phyloP scores from a whole-genome alignment of 2,113 vertebrate species.

The Pituophis catenifer region DNA sequence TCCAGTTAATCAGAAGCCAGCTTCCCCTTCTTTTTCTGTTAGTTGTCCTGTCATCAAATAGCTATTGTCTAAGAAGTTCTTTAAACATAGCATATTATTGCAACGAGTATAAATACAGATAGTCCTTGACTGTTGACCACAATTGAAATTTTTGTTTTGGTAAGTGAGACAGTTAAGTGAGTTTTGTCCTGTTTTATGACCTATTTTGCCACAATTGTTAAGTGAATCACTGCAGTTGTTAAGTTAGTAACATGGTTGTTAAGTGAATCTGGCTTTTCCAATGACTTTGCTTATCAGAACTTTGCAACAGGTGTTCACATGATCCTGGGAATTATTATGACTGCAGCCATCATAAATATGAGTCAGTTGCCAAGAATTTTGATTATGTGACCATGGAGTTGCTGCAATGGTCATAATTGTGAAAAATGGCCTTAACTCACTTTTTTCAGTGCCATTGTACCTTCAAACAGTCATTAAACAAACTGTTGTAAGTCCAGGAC shows the following conservation, averaged over 20 bases:
- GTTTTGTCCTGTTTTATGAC: not conserved
- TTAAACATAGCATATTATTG: not conserved
- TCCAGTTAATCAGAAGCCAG: not conserved
- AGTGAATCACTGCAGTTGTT: not conserved
- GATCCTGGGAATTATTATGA: not conserved
- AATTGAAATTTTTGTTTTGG: not conserved
- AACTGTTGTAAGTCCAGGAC: not conserved
- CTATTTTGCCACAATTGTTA: not conserved
- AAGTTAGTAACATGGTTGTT: not conserved
- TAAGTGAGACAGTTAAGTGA: not conserved
- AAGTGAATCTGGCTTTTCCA: not conserved
- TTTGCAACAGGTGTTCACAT: not conserved
- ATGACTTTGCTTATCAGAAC: not conserved
- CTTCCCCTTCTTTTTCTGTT: not conserved
- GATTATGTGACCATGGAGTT: not conserved
- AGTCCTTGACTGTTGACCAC: not conserved
- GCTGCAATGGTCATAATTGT: not conserved
- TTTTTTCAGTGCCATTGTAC: not conserved
- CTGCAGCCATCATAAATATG: not conserved
- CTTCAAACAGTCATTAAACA: not conserved
- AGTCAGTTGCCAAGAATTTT: not conserved
- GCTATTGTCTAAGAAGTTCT: not conserved
- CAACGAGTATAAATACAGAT: not conserved
- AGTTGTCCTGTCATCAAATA: not conserved
- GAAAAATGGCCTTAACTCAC: not conserved